Evolutionary conservation across 2,797 vertebrate genomes (phyloP).

Genomic region (Poecilia wingei): DNA sequence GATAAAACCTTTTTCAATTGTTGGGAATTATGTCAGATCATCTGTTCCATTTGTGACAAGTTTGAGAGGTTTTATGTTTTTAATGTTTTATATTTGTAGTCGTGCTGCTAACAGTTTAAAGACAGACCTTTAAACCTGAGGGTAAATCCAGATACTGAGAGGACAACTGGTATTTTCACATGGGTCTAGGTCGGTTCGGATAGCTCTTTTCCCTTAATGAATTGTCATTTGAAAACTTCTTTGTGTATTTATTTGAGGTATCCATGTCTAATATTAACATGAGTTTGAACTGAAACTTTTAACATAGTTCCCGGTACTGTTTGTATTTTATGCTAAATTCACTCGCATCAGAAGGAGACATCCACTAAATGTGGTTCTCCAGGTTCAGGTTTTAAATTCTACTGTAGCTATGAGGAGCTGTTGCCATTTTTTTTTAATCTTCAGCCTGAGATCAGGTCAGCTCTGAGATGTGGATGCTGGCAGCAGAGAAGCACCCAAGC

Average conservation of each 20-base stretch:
- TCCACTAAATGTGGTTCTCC: background rate
- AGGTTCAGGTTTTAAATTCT: conserved; percentile 60
- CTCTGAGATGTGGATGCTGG: conserved; percentile 53
- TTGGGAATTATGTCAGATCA: background rate
- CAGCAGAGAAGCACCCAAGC: conserved; percentile 53
- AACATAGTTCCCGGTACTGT: background rate
- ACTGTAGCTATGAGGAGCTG: conserved; percentile 38
- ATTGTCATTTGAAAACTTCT: background rate
- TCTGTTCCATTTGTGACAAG: background rate
- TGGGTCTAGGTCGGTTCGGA: background rate
- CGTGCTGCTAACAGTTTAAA: background rate
- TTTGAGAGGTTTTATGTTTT: background rate
- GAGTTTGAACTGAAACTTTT: conserved; percentile 6
- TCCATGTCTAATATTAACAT: background rate
- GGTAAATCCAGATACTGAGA: background rate
- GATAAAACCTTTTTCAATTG: background rate
- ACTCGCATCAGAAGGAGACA: conserved; percentile 17
- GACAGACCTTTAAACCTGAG: background rate
- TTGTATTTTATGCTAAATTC: conserved; percentile 5
- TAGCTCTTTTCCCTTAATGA: background rate
- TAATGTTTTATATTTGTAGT: background rate
- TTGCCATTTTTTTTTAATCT: conserved; percentile 73
- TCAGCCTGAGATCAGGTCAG: conserved; percentile 55
- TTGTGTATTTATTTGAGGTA: background rate
- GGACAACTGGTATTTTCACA: background rate